Evolutionary conservation across 2,113 vertebrate genomes (phyloP), one percentile per base, ranked within the genome.

Genomic region (Myiozetetes cayanensis): DNA sequence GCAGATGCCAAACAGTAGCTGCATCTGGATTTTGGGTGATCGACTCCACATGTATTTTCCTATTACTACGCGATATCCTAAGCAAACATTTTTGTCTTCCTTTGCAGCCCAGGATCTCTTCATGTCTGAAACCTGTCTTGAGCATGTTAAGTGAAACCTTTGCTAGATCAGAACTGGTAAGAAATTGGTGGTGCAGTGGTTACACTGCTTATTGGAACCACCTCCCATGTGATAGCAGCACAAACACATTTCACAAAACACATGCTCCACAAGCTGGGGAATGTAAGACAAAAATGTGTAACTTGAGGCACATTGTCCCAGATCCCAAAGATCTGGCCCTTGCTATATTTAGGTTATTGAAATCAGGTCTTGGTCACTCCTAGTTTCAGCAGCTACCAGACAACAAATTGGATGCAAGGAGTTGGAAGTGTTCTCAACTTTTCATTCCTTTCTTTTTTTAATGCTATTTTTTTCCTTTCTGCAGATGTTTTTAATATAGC

Each of bases 1-100:
- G 66, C 86, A 93, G 83, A 92, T 94, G 95, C 93, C 87, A 95
- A 97, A 96, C 96, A 95, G 97, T 97, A 97, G 97, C 96, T 91
- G 76, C 92, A 90, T 94, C 93, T 97, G 95, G 90, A 90, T 93
- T 95, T 89, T 49, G 75, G 47, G 85, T 96, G 95, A 97, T 96
- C 16, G 23, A 87, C 67, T 97, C 95, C 96, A 97, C 85, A 92
- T 96, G 96, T 96, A 96, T 93, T 96, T 92, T 82, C 52, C 55
- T 59, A 47, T 67, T 87, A 35, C 68, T 78, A 79, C n/a, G 73
- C 52, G 83, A 78, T 61, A 86, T 46, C 37, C 39, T 55, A 55
- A 84, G 70, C 25, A 92, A 95, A 73, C 3, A 39, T 87, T 91
- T 74, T 21, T 91, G 70, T 79, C 47, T 56, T 77, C 47, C 46